Base-by-base conservation (phyloP, 2,888 invertebrate genomes). In the Aporophyla lueneburgensis region DNA sequence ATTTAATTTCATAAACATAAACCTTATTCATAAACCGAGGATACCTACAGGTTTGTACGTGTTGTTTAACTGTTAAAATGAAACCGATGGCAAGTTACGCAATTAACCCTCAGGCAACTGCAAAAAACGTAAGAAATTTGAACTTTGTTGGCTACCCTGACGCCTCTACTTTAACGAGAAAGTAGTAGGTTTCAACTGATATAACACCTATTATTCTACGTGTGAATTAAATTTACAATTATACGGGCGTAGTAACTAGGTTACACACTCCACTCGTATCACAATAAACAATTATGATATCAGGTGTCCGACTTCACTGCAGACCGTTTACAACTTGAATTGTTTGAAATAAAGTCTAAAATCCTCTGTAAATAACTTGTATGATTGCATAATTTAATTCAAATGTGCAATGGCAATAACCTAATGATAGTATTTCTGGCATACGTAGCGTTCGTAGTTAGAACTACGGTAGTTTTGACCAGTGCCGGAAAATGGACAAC, bases 361-460 rank as follows among this genome's bases (percentile, higher is more conserved):
- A 24, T 82, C 0, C 19, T 9, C 0, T 27, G 59, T 62, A 9
- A 33, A 2, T 46, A 53, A 33, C 53, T 61, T 43, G 24, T 68
- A 43, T 24, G 63, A 82, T 86, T 86, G 73, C 83, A 77, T 85
- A 82, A 82, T 83, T 80, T 56, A 68, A 83, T 86, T 73, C 24
- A 71, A 77, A 61, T 71, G 54, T 59, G 59, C 70, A 77, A 56
- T 63, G 86, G 78, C 86, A 86, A 82, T 82, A 77, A 83, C 86
- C 86, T 77, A 65, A 56, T 68, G 59, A 59, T 24, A 46, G n/a
- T 53, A 27, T 9, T 61, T 43, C 56, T 85, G 54, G 81, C 58
- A 65, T 54, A 65, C 54, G 67, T 19, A 65, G 5, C 24, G 51
- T 33, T n/a, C 19, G 33, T 56, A 40, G 54, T 61, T n/a, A 24